These are phyloP conservation scores for Drosophila pseudoobscura DNA, from an alignment of 1,140 invertebrate species.

Conservation along the genomic window DNA sequence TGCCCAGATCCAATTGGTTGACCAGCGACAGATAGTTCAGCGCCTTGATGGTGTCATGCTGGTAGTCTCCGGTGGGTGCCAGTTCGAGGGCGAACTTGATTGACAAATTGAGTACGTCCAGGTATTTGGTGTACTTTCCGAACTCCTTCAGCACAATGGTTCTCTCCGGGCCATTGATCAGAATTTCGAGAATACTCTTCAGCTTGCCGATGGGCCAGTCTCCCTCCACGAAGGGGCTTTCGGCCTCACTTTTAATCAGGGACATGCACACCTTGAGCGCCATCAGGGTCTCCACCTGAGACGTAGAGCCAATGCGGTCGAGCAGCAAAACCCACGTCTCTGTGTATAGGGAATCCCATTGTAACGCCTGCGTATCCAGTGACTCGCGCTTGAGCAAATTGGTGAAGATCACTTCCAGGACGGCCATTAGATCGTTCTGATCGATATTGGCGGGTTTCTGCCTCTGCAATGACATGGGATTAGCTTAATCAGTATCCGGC, in stretches of 20 bases:
- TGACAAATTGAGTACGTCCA: constrained; percentile 86
- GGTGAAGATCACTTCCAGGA: constrained; percentile 88
- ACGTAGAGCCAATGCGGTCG: not conserved
- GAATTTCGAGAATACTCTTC: constrained; percentile 83
- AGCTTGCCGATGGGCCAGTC: constrained; percentile 82
- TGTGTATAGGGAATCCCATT: constrained; percentile 25
- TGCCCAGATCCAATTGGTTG: constrained; percentile 83
- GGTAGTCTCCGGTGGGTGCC: constrained; percentile 54
- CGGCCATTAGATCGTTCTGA: constrained; percentile 83
- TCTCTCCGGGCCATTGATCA: constrained; percentile 84
- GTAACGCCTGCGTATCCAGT: constrained; percentile 29
- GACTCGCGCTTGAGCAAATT: constrained; percentile 87
- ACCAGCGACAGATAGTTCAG: constrained; percentile 89
- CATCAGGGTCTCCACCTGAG: constrained; percentile 14
- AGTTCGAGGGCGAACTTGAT: constrained; percentile 86
- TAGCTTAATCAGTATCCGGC: constrained; percentile 73
- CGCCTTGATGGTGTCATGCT: constrained; percentile 62
- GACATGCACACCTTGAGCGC: constrained; percentile 87
- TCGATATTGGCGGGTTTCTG: constrained; percentile 11
- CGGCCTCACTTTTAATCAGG: constrained; percentile 87
- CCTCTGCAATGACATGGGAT: not conserved
- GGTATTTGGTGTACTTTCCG: constrained; percentile 86
- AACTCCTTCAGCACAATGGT: constrained; percentile 85
- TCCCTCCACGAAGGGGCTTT: constrained; percentile 84
- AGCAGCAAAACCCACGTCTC: constrained; percentile 40